A percentile compares a stretch with the other conserved stretches of the same genome.
Conservation (phyloP, 1,140 invertebrate species). For the Bombus waltoni region DNA sequence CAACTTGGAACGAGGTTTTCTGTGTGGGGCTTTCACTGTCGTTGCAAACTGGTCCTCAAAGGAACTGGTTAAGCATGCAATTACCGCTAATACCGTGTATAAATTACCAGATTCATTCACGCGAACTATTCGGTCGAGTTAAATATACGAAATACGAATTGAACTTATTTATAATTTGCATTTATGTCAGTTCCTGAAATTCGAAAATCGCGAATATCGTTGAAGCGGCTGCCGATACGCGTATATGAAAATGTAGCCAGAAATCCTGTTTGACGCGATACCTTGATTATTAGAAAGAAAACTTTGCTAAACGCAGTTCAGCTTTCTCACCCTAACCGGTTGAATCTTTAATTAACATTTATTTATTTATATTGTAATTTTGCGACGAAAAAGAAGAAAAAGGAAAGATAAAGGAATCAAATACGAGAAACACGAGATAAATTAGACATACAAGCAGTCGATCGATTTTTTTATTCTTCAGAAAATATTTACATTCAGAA, state of each 20-base stretch:
- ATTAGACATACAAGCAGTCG: no score
- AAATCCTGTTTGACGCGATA: background rate
- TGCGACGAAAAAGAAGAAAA: no score
- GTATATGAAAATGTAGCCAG: no score
- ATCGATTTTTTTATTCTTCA: background rate
- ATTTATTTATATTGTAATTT: background rate
- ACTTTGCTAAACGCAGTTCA: background rate
- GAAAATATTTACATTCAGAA: background rate
- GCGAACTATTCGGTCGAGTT: background rate
- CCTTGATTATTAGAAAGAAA: background rate
- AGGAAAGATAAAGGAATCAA: no score
- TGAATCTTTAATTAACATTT: background rate
- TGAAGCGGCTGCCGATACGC: no score
- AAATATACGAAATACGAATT: background rate
- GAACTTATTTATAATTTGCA: background rate
- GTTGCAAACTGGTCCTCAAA: conserved; percentile 11
- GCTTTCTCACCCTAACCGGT: background rate
- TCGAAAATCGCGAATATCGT: no score
- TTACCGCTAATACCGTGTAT: background rate
- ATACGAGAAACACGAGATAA: no score
- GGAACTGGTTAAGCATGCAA: background rate
- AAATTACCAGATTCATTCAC: conserved; percentile 10
- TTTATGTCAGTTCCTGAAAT: no score
- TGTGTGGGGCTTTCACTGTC: background rate
- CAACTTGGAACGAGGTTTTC: background rate